Base-by-base conservation (phyloP, 2,888 invertebrate genomes). In the Mallateleia sp. region DNA sequence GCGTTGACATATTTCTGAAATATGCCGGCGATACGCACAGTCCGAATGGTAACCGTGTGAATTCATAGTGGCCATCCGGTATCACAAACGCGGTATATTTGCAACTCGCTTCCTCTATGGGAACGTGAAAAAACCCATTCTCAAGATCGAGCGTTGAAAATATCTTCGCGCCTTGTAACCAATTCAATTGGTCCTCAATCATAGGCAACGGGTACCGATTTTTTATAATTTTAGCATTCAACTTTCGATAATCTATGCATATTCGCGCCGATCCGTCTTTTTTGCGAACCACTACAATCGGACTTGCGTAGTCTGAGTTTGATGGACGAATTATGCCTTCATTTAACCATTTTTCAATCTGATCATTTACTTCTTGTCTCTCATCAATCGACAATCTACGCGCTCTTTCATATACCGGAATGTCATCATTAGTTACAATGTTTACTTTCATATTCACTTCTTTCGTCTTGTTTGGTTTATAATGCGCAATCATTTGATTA, bases 191-290 rank as follows among this genome's bases (percentile, higher is more conserved):
- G 47, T 88, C 86, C 4, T 86, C 86, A 1, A 86, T 85, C 15
- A 84, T 5, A 15, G 89, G 88, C 22, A 88, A 25, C 0, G 88
- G 88, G 45, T 85, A 89, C 4, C 85, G 78, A 56, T 88, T 87
- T 74, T 89, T 91, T 8, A 89, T 66, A 0, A 94, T 91, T 79
- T 92, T 92, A 24, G 81, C 72, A 84, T 95, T 95, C 2, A 95
- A 34, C 89, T 9, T 45, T 15, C 45, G 45, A 45, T 45, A 45
- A n/a, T 45, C 45, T n/a, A 45, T 45, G n/a, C 45, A 45, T 15
- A 15, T 45, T n/a, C n/a, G 45, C 45, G 45, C n/a, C 45, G 45
- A 45, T n/a, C 45, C 45, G 4, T 91, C 84, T 80, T 92, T 92
- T 52, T 92, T 72, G 18, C 78, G 87, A 0, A 91, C 89, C 14